phyloP scores from a whole-genome alignment of 2,888 invertebrate species.

The Polylopha cassiicola region DNA sequence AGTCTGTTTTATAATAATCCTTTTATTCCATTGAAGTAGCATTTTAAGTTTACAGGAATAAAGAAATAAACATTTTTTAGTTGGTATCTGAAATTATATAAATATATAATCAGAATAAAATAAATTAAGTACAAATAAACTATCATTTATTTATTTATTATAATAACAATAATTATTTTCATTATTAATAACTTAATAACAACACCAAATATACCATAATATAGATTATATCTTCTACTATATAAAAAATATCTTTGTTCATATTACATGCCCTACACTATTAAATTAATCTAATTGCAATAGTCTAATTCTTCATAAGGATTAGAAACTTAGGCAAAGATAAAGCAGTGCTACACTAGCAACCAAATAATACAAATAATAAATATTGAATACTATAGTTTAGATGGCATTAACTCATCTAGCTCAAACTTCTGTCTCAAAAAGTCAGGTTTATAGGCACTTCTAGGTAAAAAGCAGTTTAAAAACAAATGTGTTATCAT shows the following conservation, averaged over 20 bases:
- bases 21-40: constrained; percentile 1
- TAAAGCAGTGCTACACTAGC: too few species aligned
- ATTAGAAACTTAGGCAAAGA: too few species aligned
- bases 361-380: neutral
- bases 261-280: too few species aligned
- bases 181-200: constrained; percentile 1
- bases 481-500: constrained; percentile 83
- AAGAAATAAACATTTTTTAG: neutral
- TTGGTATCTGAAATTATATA: too few species aligned
- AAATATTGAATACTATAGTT: constrained; percentile 29
- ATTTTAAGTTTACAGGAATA: constrained; percentile 6
- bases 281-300: too few species aligned
- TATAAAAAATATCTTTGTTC: too few species aligned
- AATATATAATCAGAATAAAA: neutral
- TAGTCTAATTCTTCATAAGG: too few species aligned
- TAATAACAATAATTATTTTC: constrained; percentile 2
- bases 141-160: neutral
- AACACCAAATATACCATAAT: too few species aligned
- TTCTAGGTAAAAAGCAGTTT: constrained; percentile 47
- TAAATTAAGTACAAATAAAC: neutral
- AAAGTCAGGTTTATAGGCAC: constrained; percentile 48
- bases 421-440: constrained; percentile 41
- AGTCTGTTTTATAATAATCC: too few species aligned
- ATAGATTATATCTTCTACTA: too few species aligned
- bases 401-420: constrained; percentile 52